Percentiles rank a stretch among this genome's conserved stretches.
These are phyloP conservation scores for Lomographa bimaculata DNA, from an alignment of 2,888 invertebrate species.

Conservation along the genomic window DNA sequence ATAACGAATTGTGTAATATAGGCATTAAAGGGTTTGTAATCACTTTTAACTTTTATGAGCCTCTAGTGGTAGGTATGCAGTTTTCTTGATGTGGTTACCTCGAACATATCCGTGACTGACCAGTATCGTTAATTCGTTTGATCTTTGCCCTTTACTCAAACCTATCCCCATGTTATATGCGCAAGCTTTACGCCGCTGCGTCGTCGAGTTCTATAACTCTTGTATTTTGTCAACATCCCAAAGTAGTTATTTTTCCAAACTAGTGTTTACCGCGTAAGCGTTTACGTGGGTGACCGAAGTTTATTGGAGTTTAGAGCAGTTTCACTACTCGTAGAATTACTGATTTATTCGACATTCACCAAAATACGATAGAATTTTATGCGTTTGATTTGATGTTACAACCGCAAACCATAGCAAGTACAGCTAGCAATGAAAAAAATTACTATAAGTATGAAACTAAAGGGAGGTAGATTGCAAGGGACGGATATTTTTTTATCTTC, in stretches of 20 bases:
- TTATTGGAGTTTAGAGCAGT: constrained; percentile 22
- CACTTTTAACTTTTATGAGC: constrained; percentile 19
- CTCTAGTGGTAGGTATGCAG: constrained; percentile 6
- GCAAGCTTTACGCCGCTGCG: constrained; percentile 3
- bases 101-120: constrained; percentile 12
- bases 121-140: constrained; percentile 20
- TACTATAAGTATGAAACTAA: too few relatives aligned
- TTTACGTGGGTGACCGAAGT: constrained; percentile 12
- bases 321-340: constrained; percentile 27
- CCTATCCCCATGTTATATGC: too few relatives aligned
- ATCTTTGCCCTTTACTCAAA: constrained; percentile 24
- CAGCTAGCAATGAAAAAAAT: constrained; percentile 25
- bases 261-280: background rate
- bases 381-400: constrained; percentile 23
- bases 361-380: constrained; percentile 30
- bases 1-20: constrained; percentile 11
- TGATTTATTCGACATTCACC: constrained; percentile 33
- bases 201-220: too few relatives aligned
- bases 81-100: constrained; percentile 22
- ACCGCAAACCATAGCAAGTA: constrained; percentile 26
- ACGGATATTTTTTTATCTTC: too few relatives aligned
- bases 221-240: background rate
- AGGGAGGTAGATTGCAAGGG: too few relatives aligned
- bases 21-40: constrained; percentile 8
- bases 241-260: background rate